phyloP scores from a whole-genome alignment of 2,888 invertebrate species.

The Xestia ashworthii region DNA sequence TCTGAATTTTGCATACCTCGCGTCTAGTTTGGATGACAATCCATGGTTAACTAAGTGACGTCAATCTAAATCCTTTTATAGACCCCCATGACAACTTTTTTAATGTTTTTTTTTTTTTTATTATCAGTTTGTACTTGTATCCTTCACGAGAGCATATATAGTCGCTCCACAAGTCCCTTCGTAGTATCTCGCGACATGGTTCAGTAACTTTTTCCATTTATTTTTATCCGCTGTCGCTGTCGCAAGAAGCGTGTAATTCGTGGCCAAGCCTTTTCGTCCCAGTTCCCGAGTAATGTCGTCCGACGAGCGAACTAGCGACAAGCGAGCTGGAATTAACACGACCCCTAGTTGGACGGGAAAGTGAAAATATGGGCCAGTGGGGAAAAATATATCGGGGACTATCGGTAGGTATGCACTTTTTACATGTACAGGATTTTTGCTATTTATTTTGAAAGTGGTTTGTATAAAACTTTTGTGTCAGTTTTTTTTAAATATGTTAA shows the following conservation, averaged over 20 bases:
- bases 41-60: neutral
- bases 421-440: neutral
- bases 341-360: constrained; percentile 45
- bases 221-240: neutral
- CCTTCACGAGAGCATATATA: neutral
- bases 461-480: neutral
- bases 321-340: constrained; percentile 70
- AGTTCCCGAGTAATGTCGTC: constrained; percentile 55
- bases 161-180: neutral
- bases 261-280: constrained; percentile 35
- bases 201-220: neutral
- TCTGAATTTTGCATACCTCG: neutral
- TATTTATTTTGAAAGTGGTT: neutral
- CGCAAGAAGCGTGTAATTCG: neutral
- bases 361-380: constrained; percentile 52
- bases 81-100: neutral
- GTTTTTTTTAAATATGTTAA: neutral
- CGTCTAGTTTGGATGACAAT: neutral
- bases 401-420: constrained; percentile 8
- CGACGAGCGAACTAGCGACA: constrained; percentile 52
- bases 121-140: neutral
- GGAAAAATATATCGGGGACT: constrained; percentile 28
- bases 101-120: neutral
- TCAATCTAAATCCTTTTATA: neutral
- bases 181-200: neutral